These are phyloP conservation scores for Aplocera efformata DNA, from an alignment of 2,888 invertebrate species.

Conservation along the genomic window DNA sequence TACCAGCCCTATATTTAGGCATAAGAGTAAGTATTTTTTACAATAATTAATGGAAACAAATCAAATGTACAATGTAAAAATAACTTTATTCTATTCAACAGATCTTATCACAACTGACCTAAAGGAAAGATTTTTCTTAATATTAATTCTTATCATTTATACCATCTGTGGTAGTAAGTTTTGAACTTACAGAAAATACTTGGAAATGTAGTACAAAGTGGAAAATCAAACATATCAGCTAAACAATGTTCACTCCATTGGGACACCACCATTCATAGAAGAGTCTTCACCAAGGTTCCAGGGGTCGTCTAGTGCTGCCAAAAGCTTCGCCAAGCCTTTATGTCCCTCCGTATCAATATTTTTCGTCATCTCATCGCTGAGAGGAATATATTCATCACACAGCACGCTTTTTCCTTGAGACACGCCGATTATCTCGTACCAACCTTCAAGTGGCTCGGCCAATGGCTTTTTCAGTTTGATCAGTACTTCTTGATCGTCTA, in stretches of 20 bases:
- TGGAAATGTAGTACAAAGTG: background rate
- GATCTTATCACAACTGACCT: background rate
- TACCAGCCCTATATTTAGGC: too few species aligned
- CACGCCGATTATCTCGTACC: slow-evolving; percentile 72
- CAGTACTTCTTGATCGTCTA: slow-evolving; percentile 70
- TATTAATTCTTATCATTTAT: too few species aligned
- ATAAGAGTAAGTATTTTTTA: too few species aligned
- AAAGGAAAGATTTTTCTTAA: too few species aligned
- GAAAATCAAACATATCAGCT: background rate
- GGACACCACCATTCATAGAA: slow-evolving; percentile 48
- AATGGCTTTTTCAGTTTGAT: slow-evolving; percentile 60
- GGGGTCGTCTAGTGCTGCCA: slow-evolving; percentile 68
- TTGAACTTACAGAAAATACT: too few species aligned
- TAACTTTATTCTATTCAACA: background rate
- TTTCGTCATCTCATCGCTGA: slow-evolving; percentile 59
- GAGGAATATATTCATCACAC: slow-evolving; percentile 68
- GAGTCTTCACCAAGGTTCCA: slow-evolving; percentile 70
- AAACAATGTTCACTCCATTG: slow-evolving; percentile 50
- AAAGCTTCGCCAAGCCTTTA: slow-evolving; percentile 59
- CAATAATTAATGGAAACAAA: too few species aligned
- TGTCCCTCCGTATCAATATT: slow-evolving; percentile 70
- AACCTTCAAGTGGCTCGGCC: slow-evolving; percentile 67
- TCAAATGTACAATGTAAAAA: too few species aligned
- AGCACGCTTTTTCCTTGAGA: slow-evolving; percentile 68
- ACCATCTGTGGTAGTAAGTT: too few species aligned